Evolutionary conservation across 1,140 invertebrate genomes (phyloP).

Genomic region (Elymnias hypermnestra): DNA sequence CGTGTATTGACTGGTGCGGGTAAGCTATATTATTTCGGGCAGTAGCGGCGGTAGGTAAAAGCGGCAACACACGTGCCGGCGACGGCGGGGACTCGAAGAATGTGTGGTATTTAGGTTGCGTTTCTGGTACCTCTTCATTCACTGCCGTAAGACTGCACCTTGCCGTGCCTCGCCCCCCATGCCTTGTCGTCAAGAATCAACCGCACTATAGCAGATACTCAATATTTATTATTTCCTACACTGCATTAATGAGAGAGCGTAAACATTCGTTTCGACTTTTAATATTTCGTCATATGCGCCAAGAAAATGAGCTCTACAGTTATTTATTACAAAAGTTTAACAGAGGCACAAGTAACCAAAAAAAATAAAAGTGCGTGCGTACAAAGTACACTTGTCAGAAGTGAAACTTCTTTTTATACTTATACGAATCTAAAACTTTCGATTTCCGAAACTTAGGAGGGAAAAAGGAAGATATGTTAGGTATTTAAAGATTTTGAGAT

Average conservation of each 20-base stretch:
- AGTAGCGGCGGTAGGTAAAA: constrained; percentile 59
- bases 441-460: too few relatives aligned
- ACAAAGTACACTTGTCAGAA: too few relatives aligned
- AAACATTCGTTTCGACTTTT: constrained; percentile 33
- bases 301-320: too few relatives aligned
- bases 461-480: too few relatives aligned
- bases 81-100: constrained; percentile 55
- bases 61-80: constrained; percentile 57
- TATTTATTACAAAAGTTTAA: too few relatives aligned
- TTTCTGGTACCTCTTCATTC: constrained; percentile 72
- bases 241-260: constrained; percentile 42
- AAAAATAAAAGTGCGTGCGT: too few relatives aligned
- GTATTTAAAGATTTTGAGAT: too few relatives aligned
- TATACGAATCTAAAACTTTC: too few relatives aligned
- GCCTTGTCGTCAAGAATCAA: constrained; percentile 22
- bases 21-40: constrained; percentile 41
- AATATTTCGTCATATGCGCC: constrained; percentile 28
- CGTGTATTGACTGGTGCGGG: constrained; percentile 9
- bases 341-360: too few relatives aligned
- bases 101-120: constrained; percentile 71
- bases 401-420: too few relatives aligned
- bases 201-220: constrained; percentile 26
- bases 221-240: constrained; percentile 45
- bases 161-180: constrained; percentile 27
- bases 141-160: constrained; percentile 66